phyloP scores from a whole-genome alignment of 2,797 vertebrate genomes.

The Danio aesculapii region DNA sequence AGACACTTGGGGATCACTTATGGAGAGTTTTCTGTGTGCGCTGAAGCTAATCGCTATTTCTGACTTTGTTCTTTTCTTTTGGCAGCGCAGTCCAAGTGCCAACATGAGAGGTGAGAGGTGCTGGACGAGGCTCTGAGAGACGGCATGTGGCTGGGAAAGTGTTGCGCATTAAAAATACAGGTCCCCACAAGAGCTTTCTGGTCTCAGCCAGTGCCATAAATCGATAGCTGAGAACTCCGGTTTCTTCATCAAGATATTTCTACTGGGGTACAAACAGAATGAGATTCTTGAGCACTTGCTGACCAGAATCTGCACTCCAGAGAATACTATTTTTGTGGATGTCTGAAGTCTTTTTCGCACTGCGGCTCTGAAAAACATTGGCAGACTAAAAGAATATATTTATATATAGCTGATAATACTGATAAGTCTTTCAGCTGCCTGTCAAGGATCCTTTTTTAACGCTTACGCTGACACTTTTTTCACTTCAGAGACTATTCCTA shows the following conservation, averaged over 20 bases:
- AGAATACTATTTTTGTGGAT: conserved; percentile 70
- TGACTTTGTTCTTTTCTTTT: conserved; percentile 69
- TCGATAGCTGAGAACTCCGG: conserved; percentile 65
- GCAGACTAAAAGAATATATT: background rate
- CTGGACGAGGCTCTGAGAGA: conserved; percentile 39
- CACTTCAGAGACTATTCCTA: conserved; percentile 14
- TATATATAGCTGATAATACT: conserved; percentile 8
- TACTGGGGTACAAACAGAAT: conserved; percentile 56
- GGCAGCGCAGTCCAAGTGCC: conserved; percentile 58
- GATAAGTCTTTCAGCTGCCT: conserved; percentile 21
- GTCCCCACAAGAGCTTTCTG: conserved; percentile 60
- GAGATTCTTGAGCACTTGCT: conserved; percentile 53
- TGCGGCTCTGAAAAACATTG: background rate
- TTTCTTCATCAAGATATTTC: conserved; percentile 68
- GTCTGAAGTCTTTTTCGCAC: conserved; percentile 25
- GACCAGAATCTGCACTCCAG: conserved; percentile 52
- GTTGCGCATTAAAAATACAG: conserved; percentile 68
- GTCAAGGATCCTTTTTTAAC: background rate
- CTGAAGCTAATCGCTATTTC: conserved; percentile 51
- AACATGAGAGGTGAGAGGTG: conserved; percentile 29
- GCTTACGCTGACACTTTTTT: background rate
- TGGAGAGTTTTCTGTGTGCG: conserved; percentile 15
- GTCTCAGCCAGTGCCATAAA: conserved; percentile 61
- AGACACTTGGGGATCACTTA: conserved; percentile 14
- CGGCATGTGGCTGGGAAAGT: conserved; percentile 51